Evolutionary conservation across 2,888 invertebrate genomes (phyloP), one percentile per base, ranked within the genome.

Genomic region (Apantesis nais): DNA sequence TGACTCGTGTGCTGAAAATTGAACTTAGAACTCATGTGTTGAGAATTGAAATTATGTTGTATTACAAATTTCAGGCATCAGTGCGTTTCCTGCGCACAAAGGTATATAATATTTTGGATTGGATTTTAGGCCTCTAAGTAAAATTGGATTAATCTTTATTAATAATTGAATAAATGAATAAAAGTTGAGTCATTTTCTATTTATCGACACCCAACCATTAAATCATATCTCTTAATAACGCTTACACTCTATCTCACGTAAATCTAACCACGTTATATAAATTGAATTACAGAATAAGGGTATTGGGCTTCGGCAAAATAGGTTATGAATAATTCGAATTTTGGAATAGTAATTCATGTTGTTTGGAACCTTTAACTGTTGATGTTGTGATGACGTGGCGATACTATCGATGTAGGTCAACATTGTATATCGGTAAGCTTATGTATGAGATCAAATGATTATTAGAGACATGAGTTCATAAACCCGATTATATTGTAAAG

Each of bases 271-370:
- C 52, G 25, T 64, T 65, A 67, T 63, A 67, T 63, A 63, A 74
- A 75, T 75, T 41, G 52, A 76, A 76, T 76, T 63, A 76, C 71
- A 83, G 88, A 89, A 89, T 89, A 88, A 66, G 84, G 79, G 75
- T 66, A 68, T 70, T 31, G 39, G 34, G 72, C 71, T 77, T 83
- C 74, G 76, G 72, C 78, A 82, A 85, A 88, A 85, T 84, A 78
- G 81, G 85, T 81, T 84, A 90, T 90, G 89, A 90, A 90, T 90
- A 79, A 90, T 90, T 90, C 89, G 86, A 84, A 87, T 86, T 88
- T 81, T 81, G 75, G 77, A 83, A 85, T 88, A 83, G 85, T 88
- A 87, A 90, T 89, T 88, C 85, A 83, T 84, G 85, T 86, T 87
- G 88, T 88, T 84, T 84, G 80, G 78, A 88, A 82, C 79, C 74